Percentiles rank a stretch among this genome's conserved stretches.
These are phyloP conservation scores for Meleagris gallopavo DNA, from an alignment of 2,113 vertebrate species.

Conservation along the genomic window DNA sequence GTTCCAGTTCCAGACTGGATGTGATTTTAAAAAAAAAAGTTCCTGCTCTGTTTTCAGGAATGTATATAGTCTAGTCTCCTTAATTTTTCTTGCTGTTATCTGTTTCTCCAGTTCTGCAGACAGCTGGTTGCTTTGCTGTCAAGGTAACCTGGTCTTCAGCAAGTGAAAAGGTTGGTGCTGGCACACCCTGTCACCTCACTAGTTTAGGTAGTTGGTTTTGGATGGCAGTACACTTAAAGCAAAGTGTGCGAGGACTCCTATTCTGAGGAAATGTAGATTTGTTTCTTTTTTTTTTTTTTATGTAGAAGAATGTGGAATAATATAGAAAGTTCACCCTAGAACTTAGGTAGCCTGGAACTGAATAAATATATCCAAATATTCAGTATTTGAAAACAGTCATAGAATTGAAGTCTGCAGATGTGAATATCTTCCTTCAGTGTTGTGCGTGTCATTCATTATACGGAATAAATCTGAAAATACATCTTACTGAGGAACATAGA, in stretches of 20 bases:
- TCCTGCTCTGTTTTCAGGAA: background rate
- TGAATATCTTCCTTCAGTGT: background rate
- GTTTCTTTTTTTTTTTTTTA: background rate
- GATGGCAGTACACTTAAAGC: background rate
- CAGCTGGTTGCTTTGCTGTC: background rate
- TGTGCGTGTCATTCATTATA: background rate
- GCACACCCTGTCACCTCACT: background rate
- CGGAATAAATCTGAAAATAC: background rate
- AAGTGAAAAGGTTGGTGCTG: background rate
- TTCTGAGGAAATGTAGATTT: background rate
- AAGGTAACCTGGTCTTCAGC: background rate
- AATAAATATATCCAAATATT: background rate
- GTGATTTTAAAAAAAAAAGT: background rate
- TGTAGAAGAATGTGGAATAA: background rate
- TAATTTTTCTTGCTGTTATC: background rate
- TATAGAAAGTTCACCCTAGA: conserved; percentile 5
- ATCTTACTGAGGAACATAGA: background rate
- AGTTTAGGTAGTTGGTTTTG: background rate
- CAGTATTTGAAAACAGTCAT: background rate
- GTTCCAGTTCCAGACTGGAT: background rate
- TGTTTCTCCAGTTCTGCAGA: background rate
- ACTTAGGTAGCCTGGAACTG: background rate
- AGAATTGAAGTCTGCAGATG: background rate
- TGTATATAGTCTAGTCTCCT: background rate
- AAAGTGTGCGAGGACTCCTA: background rate